Evolutionary conservation across 2,797 vertebrate genomes (phyloP).

Genomic region (Chrosomus eos): DNA sequence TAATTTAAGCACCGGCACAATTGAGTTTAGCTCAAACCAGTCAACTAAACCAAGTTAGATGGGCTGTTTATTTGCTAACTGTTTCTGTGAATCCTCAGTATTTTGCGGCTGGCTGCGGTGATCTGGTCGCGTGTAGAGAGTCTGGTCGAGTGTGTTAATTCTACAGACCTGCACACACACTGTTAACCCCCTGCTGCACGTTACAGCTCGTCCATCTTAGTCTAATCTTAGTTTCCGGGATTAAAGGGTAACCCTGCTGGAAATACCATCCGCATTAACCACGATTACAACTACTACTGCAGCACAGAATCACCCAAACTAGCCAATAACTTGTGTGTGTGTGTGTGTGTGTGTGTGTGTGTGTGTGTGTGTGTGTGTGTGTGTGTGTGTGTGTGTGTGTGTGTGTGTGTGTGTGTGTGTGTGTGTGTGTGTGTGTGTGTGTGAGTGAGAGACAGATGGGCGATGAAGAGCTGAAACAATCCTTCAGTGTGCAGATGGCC

Average conservation of each 20-base stretch:
- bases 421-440: background rate
- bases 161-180: background rate
- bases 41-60: background rate
- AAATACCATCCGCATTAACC: constrained; percentile 14
- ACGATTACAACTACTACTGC: constrained; percentile 36
- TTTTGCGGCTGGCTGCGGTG: background rate
- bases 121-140: background rate
- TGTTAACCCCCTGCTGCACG: background rate
- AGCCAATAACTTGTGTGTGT: constrained; percentile 17
- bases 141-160: background rate
- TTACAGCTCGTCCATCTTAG: constrained; percentile 10
- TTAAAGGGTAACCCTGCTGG: constrained; percentile 36
- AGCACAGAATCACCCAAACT: constrained; percentile 15
- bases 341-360: background rate
- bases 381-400: background rate
- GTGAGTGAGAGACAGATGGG: constrained; percentile 15
- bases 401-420: background rate
- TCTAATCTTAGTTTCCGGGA: constrained; percentile 26
- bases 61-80: background rate
- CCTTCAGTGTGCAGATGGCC: constrained; percentile 25
- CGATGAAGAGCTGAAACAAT: constrained; percentile 21
- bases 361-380: background rate
- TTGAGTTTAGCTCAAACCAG: background rate
- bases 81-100: background rate
- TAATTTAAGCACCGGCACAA: background rate